Percentiles rank a stretch among this genome's conserved stretches.
Evolutionary conservation across 1,140 invertebrate genomes (phyloP).

Genomic region (Atta cephalotes): DNA sequence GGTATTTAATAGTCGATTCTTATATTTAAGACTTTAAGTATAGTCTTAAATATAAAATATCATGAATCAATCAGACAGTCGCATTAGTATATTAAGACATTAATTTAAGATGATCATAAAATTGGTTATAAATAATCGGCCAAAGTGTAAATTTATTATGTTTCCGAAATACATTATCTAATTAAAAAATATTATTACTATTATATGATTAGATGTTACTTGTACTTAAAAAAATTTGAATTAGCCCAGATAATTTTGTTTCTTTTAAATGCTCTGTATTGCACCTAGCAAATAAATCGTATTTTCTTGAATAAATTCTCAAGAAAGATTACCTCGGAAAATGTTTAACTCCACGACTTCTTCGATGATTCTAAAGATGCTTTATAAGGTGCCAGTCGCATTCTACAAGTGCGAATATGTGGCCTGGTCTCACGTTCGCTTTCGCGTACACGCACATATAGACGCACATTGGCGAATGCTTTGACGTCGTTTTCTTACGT

Average conservation of each 20-base stretch:
- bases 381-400: background rate
- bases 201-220: background rate
- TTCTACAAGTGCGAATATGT: slow-evolving; percentile 12
- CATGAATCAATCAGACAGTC: too few relatives aligned
- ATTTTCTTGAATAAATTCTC: slow-evolving; percentile 6
- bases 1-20: too few relatives aligned
- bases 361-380: background rate
- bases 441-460: background rate
- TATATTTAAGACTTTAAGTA: too few relatives aligned
- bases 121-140: too few relatives aligned
- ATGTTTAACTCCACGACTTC: background rate
- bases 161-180: background rate
- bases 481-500: slow-evolving; percentile 45
- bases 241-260: background rate
- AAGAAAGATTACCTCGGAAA: background rate
- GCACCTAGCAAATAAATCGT: background rate
- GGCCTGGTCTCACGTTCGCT: slow-evolving; percentile 34
- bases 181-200: background rate
- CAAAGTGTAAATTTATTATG: background rate
- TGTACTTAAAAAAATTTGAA: background rate
- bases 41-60: too few relatives aligned
- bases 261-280: background rate
- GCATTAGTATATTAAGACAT: too few relatives aligned
- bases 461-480: slow-evolving; percentile 1
- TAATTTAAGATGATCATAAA: too few relatives aligned